phyloP scores from a whole-genome alignment of 2,888 invertebrate species.

The Stenchaetothrips biformis region DNA sequence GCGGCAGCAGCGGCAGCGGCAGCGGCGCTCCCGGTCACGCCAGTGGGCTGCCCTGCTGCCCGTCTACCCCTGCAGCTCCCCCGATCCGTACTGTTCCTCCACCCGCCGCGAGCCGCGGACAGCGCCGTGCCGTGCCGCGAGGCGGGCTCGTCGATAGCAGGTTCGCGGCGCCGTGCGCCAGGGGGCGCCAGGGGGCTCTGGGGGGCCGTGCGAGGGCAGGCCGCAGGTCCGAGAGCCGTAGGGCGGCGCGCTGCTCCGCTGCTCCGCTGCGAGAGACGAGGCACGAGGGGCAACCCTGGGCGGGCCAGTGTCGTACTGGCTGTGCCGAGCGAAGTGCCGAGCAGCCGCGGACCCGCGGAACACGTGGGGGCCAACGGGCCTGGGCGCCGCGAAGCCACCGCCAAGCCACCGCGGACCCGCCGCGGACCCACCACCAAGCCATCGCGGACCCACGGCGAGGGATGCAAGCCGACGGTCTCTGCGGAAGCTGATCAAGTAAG shows the following conservation, averaged over 20 bases:
- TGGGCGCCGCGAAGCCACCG: no score
- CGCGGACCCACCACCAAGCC: no score
- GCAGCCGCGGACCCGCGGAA: neutral
- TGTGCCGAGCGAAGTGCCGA: neutral
- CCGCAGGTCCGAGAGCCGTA: neutral
- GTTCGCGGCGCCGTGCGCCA: slow-evolving; percentile 10
- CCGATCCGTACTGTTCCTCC: neutral
- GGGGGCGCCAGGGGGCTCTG: slow-evolving; percentile 9
- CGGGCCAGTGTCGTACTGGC: neutral
- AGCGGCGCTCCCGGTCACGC: neutral
- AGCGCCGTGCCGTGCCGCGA: neutral
- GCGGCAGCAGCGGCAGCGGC: neutral
- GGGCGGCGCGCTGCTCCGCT: no score
- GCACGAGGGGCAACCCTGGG: no score
- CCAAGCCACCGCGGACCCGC: no score
- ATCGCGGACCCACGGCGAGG: no score
- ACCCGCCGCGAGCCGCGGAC: no score
- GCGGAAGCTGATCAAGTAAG: no score
- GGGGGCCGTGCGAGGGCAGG: neutral
- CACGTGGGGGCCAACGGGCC: neutral
- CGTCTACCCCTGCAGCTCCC: neutral
- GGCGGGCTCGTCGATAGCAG: slow-evolving; percentile 6
- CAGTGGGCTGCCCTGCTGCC: neutral
- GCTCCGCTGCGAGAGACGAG: no score
- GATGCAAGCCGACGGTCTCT: no score